Percentiles rank a stretch among this genome's conserved stretches.
Conservation (phyloP, 2,113 vertebrate genomes). For the Anarhynchus alexandrinus region DNA sequence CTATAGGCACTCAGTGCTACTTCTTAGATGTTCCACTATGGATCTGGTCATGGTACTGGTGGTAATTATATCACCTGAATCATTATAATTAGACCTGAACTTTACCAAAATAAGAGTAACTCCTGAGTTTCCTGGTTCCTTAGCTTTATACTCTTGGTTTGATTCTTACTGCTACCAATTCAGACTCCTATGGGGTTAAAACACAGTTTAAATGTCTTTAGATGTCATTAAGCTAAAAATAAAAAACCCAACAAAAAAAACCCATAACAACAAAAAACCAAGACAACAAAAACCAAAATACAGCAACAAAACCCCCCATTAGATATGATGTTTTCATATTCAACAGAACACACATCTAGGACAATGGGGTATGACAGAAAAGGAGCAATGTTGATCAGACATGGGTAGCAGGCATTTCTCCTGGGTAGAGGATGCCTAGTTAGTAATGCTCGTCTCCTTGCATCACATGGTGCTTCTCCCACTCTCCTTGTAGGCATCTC, state of each 20-base stretch:
- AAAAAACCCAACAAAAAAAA: not conserved
- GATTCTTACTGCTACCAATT: not conserved
- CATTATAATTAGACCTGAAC: not conserved
- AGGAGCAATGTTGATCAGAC: not conserved
- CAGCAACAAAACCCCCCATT: not conserved
- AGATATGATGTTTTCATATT: not conserved
- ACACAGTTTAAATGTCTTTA: not conserved
- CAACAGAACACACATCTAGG: not conserved
- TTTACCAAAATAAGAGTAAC: not conserved
- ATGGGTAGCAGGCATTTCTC: not conserved
- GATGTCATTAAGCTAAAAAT: not conserved
- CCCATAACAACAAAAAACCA: not conserved
- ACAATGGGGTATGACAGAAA: not conserved
- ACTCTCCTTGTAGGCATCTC: not conserved
- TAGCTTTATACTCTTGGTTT: not conserved
- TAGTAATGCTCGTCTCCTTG: not conserved
- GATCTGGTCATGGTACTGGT: not conserved
- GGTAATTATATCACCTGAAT: not conserved
- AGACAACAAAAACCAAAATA: not conserved
- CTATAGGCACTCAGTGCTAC: not conserved
- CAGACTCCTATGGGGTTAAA: not conserved
- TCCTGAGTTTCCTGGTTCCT: not conserved
- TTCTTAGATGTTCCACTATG: not conserved
- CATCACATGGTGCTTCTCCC: not conserved
- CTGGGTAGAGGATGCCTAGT: not conserved